Evolutionary conservation across 1,140 invertebrate species (phyloP), one percentile per base, ranked within the genome.

Genomic region (Formica exsecta): DNA sequence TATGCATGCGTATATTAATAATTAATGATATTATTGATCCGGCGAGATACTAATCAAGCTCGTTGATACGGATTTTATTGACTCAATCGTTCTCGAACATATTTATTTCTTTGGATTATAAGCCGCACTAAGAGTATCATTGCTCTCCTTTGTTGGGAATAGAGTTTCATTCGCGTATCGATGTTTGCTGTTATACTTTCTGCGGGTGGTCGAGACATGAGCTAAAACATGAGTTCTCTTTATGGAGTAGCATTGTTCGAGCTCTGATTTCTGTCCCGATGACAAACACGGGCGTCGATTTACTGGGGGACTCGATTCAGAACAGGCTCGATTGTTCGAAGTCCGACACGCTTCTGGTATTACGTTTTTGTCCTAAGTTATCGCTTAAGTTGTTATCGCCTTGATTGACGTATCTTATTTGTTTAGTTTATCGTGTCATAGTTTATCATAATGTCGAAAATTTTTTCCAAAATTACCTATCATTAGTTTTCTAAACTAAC

Each of bases 191-290:
- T 74, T 73, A 66, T 79, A 73, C 54, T 73, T 83, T 73, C 79
- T 73, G 68, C 38, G 68, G 54, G 51, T 83, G 68, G 79, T 73
- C 68, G 76, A 68, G 64, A 79, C 61, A 13, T 48, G 66, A 74
- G 68, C 41, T 83, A 83, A 83, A 73, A 83, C 79, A 74, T 29
- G 70, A 83, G 54, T 74, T 73, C 79, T 73, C 29, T 41, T 70
- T 83, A 73, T 81, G 16, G 54, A 73, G 22, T 19, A 5, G 13
- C 25, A 83, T 83, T 83, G 79, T 74, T 83, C 41, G 57, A 73
- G 79, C 38, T 83, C 68, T 44, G 38, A 83, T 83, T 83, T 83
- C 79, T 36, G 57, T 61, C 41, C 25, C 13, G 25, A 51, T 62
- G 68, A 61, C 79, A 83, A 73, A 74, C 79, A 83, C 57, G 8